Evolutionary conservation across 2,113 vertebrate genomes (phyloP).

Genomic region (Heterotilapia buettikoferi): DNA sequence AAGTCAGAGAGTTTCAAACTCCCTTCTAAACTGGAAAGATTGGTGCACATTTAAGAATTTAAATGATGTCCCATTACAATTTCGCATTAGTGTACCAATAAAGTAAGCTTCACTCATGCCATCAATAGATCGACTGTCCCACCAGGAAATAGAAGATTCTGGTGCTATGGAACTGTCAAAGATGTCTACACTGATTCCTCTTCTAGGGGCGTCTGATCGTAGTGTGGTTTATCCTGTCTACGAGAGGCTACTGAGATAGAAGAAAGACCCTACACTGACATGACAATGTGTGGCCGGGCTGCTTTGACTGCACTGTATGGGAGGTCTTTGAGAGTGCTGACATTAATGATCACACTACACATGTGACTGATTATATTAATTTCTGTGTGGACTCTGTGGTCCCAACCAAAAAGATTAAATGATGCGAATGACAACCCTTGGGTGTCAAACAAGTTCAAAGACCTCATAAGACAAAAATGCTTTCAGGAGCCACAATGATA

Average conservation of each 20-base stretch:
- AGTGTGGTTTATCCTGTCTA: background rate
- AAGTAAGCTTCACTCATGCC: background rate
- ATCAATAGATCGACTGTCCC: accelerated
- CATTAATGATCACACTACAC: background rate
- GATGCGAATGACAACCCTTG: background rate
- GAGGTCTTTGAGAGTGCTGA: background rate
- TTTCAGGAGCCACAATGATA: background rate
- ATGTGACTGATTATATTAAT: background rate
- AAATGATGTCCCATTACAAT: background rate
- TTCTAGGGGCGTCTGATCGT: background rate
- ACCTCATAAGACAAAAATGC: background rate
- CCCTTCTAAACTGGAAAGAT: background rate
- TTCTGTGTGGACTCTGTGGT: background rate
- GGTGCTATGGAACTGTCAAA: background rate
- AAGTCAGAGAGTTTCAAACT: background rate
- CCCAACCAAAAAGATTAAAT: background rate
- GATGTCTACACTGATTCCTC: background rate
- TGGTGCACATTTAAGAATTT: background rate
- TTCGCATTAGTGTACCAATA: accelerated
- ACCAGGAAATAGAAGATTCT: background rate
- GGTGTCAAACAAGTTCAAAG: background rate
- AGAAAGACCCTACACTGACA: background rate
- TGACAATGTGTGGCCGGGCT: accelerated
- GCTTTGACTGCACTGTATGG: background rate
- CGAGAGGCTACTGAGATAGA: background rate